These are phyloP conservation scores for Danio rerio DNA, from an alignment of 2,113 vertebrate genomes.

Conservation along the genomic window DNA sequence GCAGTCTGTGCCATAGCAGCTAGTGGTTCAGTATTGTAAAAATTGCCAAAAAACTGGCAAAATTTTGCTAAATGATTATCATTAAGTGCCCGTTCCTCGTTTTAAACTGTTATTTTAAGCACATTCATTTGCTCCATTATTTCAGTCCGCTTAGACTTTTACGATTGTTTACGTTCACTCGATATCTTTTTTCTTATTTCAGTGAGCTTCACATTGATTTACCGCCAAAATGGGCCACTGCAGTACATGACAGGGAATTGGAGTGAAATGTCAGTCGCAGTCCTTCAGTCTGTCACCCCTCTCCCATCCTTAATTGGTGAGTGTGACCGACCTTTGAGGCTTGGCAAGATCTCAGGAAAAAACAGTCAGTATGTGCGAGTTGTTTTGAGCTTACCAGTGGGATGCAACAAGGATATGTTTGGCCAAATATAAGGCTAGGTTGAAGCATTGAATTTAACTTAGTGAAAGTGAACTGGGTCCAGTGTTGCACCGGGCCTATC, in stretches of 20 bases:
- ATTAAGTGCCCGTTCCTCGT: not conserved
- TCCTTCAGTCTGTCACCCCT: slow-evolving; percentile 28
- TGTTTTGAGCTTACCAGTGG: not conserved
- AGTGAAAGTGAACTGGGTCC: no score
- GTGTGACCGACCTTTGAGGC: not conserved
- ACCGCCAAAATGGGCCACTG: not conserved
- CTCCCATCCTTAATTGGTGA: slow-evolving; percentile 11
- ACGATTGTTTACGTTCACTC: slow-evolving; percentile 6
- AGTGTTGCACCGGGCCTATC: no score
- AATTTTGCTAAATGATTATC: not conserved
- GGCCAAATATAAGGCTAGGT: no score
- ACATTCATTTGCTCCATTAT: not conserved
- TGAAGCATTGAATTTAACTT: no score
- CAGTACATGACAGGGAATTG: slow-evolving; percentile 22
- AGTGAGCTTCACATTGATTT: not conserved
- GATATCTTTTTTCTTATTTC: not conserved
- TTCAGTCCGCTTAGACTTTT: not conserved
- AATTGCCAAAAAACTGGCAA: not conserved
- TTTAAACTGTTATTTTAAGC: not conserved
- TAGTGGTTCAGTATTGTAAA: slow-evolving; percentile 17
- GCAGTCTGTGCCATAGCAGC: slow-evolving; percentile 63
- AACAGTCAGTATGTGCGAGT: not conserved
- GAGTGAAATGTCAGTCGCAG: slow-evolving; percentile 19
- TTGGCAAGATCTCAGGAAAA: not conserved
- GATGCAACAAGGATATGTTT: not conserved